Conservation (phyloP, 2,113 vertebrate species). For the Todiramphus chloris region DNA sequence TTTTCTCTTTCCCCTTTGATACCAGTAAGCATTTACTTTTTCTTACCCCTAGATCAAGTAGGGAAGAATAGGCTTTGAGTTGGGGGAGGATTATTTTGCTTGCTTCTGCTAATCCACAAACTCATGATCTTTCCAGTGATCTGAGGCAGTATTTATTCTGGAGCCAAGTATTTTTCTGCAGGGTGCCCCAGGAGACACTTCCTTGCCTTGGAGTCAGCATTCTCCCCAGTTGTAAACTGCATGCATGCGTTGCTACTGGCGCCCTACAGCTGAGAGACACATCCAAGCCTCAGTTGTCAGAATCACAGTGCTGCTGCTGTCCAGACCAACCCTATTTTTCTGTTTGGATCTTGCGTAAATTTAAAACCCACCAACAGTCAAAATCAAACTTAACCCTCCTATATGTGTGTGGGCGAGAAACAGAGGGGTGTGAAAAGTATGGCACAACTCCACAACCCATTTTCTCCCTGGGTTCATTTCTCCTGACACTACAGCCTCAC, state of each 20-base stretch:
- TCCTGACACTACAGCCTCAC: background rate
- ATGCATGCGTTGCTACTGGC: background rate
- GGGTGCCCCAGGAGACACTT: background rate
- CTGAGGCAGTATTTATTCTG: background rate
- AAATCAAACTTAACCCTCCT: background rate
- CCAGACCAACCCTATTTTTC: background rate
- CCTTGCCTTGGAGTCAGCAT: background rate
- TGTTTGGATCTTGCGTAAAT: background rate
- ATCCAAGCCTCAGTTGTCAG: background rate
- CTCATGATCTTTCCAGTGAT: background rate
- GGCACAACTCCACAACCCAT: background rate
- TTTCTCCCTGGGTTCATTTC: background rate
- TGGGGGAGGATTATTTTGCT: background rate
- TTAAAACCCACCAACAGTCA: background rate
- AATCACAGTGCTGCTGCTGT: background rate
- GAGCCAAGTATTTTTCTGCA: background rate
- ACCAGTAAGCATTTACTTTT: background rate
- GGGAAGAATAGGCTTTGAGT: background rate
- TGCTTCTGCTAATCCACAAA: background rate
- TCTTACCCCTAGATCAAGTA: background rate
- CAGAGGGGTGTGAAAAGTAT: background rate
- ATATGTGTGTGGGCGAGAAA: background rate
- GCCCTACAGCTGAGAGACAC: background rate
- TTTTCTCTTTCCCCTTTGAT: background rate
- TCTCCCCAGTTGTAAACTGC: background rate